Base-by-base conservation (phyloP, 2,888 invertebrate species). In the Notodonta dromedarius region DNA sequence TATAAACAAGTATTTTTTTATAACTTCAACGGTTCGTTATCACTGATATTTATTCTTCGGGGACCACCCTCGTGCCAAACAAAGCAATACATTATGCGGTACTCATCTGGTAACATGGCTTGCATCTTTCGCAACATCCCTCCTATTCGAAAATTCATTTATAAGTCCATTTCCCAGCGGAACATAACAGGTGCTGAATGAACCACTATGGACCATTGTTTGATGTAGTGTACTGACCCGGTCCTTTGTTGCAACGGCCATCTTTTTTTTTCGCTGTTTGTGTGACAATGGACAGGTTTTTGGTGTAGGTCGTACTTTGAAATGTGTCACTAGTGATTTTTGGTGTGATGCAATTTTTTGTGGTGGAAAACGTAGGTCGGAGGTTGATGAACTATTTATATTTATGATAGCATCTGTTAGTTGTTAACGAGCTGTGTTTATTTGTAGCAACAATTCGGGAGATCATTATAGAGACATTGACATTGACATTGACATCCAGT, bases 201-300 rank as follows among this genome's bases (percentile, higher is more conserved):
- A 16, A 59, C 39, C 39, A 39, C 39, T n/a, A 14, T 54, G 14
- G n/a, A 14, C 58, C 52, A 32, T 44, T 55, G 58, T 58, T 56
- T 66, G 40, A 60, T 57, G 59, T 62, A 56, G 67, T 65, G 69
- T 56, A 58, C 54, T 74, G 73, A 74, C 74, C 76, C 61, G 61
- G 32, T 73, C 73, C 60, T 62, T 57, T 60, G 53, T 60, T 56
- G 50, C 52, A 48, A 35, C 54, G 50, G 46, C 58, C 58, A 58
- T 58, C 60, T 65, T 65, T 62, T 48, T n/a, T 63, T 42, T 62
- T 40, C 48, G 32, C 57, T 61, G 66, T 71, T 72, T 69, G 58
- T 63, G 53, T 59, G 53, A 74, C 73, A 74, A 70, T 66, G 58
- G 73, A 58, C 42, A 14, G 4, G 42, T 14, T 56, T 52, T 53